phyloP scores from a whole-genome alignment of 2,113 vertebrate species.

The Takifugu bimaculatus region DNA sequence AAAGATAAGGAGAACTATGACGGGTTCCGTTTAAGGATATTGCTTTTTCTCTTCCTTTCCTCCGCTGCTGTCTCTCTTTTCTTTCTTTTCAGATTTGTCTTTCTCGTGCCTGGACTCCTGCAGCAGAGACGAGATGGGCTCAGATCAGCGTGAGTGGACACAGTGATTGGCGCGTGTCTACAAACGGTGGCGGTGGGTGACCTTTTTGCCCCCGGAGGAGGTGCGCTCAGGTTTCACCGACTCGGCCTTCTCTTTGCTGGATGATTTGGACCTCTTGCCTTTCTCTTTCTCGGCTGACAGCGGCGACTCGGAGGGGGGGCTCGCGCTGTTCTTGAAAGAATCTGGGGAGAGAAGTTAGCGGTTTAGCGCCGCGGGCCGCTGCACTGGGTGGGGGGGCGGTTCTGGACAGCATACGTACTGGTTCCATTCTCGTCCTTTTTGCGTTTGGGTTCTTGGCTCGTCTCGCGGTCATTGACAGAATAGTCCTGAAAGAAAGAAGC shows the following conservation, averaged over 20 bases:
- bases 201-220: slow-evolving; percentile 94
- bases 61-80: slow-evolving; percentile 91
- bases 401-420: slow-evolving; percentile 69
- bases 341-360: slow-evolving; percentile 60
- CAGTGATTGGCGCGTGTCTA: background rate
- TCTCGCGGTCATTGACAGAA: slow-evolving; percentile 81
- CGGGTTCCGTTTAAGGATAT: slow-evolving; percentile 85
- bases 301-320: slow-evolving; percentile 91
- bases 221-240: slow-evolving; percentile 91
- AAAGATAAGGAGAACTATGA: background rate
- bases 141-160: background rate
- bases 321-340: slow-evolving; percentile 89
- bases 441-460: slow-evolving; percentile 84
- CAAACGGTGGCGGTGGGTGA: slow-evolving; percentile 17
- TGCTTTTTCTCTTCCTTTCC: slow-evolving; percentile 99
- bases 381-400: background rate
- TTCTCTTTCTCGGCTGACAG: slow-evolving; percentile 90
- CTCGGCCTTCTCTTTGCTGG: slow-evolving; percentile 93
- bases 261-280: slow-evolving; percentile 91
- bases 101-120: slow-evolving; percentile 98
- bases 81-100: slow-evolving; percentile 93
- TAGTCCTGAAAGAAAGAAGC: slow-evolving; percentile 76
- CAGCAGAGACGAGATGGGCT: background rate
- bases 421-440: slow-evolving; percentile 93
- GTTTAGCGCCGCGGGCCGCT: background rate